Conservation (phyloP, 2,888 invertebrate genomes). For the Drepana falcataria region DNA sequence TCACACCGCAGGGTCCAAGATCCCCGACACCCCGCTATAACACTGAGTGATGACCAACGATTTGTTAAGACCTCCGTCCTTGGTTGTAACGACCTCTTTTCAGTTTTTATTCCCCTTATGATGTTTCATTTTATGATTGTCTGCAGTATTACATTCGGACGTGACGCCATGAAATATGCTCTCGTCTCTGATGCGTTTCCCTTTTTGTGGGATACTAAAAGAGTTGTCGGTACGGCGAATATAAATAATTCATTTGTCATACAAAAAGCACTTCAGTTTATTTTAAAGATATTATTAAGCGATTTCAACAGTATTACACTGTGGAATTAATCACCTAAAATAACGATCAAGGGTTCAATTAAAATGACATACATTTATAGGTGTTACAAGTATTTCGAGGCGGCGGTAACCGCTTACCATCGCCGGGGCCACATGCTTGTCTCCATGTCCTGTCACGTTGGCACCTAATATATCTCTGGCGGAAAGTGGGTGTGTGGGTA, state of each 20-base stretch:
- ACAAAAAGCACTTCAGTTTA: background rate
- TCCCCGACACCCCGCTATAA: conserved; percentile 56
- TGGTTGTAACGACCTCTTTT: conserved; percentile 67
- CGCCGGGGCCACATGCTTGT: no score
- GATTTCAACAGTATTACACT: no score
- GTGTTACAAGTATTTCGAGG: no score
- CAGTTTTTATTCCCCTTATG: conserved; percentile 73
- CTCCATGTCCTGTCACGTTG: no score
- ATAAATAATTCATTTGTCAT: background rate
- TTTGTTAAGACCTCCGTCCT: conserved; percentile 67
- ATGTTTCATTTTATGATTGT: conserved; percentile 75
- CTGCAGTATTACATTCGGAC: conserved; percentile 54
- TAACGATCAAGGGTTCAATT: no score
- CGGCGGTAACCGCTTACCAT: no score
- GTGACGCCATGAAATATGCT: conserved; percentile 50
- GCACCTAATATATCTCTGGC: no score
- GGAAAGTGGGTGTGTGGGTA: no score
- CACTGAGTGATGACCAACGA: conserved; percentile 73
- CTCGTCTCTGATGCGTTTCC: conserved; percentile 25
- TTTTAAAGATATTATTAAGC: no score
- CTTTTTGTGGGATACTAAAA: conserved; percentile 5
- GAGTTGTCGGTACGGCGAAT: background rate
- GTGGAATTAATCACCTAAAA: no score
- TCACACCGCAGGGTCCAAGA: conserved; percentile 39
- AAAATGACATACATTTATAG: no score